Percentiles rank a stretch among this genome's conserved stretches.
Conservation (phyloP, 2,113 vertebrate genomes). For the Phaethornis superciliosus region DNA sequence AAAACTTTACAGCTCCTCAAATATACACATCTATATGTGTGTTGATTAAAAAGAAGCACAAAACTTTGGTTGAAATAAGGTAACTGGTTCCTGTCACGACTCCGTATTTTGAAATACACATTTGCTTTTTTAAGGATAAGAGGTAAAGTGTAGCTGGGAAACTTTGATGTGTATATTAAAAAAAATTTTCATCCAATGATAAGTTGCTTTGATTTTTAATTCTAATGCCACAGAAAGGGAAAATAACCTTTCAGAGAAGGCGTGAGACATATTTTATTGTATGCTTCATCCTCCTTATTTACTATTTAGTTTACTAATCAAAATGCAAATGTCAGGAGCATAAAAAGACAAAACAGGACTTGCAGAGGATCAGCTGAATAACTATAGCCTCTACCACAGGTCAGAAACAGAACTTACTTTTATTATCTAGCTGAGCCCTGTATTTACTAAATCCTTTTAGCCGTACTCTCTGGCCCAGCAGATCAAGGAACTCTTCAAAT, state of each 20-base stretch:
- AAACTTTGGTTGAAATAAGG: not conserved
- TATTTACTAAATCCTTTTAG: conserved; percentile 97
- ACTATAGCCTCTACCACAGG: not conserved
- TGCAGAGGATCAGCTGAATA: not conserved
- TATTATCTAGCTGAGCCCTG: conserved; percentile 96
- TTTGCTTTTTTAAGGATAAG: not conserved
- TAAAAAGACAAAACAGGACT: not conserved
- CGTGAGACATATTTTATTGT: not conserved
- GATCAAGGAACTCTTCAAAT: conserved; percentile 95
- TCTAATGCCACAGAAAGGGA: not conserved
- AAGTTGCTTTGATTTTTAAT: not conserved
- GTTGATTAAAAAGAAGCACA: not conserved
- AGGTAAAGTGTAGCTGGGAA: not conserved
- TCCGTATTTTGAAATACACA: not conserved
- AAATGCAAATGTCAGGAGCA: not conserved
- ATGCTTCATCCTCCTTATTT: not conserved
- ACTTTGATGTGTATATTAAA: not conserved
- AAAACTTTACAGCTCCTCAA: not conserved
- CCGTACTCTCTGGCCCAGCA: conserved; percentile 94
- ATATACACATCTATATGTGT: too few relatives aligned
- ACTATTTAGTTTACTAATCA: not conserved
- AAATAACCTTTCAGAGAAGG: not conserved
- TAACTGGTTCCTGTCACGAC: not conserved
- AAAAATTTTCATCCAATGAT: not conserved
- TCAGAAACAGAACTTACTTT: conserved; percentile 83